These are phyloP conservation scores for Drosophila pseudotalamancana DNA, from an alignment of 2,888 invertebrate genomes.

Conservation along the genomic window DNA sequence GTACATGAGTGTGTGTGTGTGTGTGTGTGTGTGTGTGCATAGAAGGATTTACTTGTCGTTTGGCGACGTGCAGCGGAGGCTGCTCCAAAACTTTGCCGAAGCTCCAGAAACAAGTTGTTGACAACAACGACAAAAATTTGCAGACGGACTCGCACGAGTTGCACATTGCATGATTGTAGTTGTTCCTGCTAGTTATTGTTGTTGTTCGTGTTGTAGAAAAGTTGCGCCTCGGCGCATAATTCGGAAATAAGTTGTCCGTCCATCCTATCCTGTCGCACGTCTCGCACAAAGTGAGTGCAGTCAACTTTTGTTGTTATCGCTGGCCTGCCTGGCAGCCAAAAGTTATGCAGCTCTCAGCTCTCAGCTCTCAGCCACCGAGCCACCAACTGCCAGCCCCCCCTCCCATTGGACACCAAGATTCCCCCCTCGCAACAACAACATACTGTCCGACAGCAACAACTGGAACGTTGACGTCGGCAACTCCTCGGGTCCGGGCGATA, in stretches of 20 bases:
- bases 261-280: background rate
- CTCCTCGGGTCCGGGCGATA: slow-evolving; percentile 37
- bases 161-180: slow-evolving; percentile 16
- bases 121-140: slow-evolving; percentile 52
- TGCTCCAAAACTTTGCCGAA: slow-evolving; percentile 29
- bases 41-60: slow-evolving; percentile 44
- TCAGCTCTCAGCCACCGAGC: background rate
- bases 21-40: background rate
- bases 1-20: background rate
- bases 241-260: slow-evolving; percentile 55
- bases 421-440: slow-evolving; percentile 2
- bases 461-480: slow-evolving; percentile 13
- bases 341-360: slow-evolving; percentile 20
- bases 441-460: no score
- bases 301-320: slow-evolving; percentile 70
- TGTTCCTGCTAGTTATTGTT: slow-evolving; percentile 17
- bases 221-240: slow-evolving; percentile 65
- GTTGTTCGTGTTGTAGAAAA: slow-evolving; percentile 28
- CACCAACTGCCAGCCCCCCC: background rate
- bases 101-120: slow-evolving; percentile 48
- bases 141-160: slow-evolving; percentile 15
- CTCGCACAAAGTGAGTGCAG: slow-evolving; percentile 45
- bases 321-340: slow-evolving; percentile 51
- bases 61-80: slow-evolving; percentile 23
- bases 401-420: background rate